Percentiles rank a stretch among this genome's conserved stretches.
phyloP scores from a whole-genome alignment of 2,888 invertebrate species.

The Hydraecia micacea region DNA sequence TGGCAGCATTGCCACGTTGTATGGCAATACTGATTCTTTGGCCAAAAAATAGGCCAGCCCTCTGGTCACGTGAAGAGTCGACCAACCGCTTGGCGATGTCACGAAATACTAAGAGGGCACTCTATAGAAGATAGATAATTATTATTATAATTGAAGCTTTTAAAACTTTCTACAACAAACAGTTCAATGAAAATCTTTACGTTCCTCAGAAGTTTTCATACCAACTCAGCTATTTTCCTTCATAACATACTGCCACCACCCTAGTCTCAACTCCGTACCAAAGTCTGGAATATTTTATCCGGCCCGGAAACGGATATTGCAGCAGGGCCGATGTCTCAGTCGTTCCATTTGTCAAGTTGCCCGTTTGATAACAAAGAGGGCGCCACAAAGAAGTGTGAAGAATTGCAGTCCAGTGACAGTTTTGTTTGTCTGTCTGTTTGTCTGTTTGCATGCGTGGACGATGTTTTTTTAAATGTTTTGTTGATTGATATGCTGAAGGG shows the following conservation, averaged over 20 bases:
- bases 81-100: too few relatives aligned
- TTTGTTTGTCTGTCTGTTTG: slow-evolving; percentile 39
- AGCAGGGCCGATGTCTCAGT: slow-evolving; percentile 79
- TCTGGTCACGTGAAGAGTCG: too few relatives aligned
- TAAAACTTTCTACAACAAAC: background rate
- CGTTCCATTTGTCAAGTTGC: slow-evolving; percentile 81
- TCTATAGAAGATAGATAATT: too few relatives aligned
- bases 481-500: slow-evolving; percentile 20
- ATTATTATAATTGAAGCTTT: too few relatives aligned
- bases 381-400: slow-evolving; percentile 70
- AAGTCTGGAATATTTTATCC: slow-evolving; percentile 72
- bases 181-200: background rate
- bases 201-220: background rate
- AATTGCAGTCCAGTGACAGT: slow-evolving; percentile 62
- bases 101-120: too few relatives aligned
- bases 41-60: too few relatives aligned
- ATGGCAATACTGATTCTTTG: too few relatives aligned
- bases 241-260: slow-evolving; percentile 5
- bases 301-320: slow-evolving; percentile 83
- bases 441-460: slow-evolving; percentile 44
- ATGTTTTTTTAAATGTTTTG: slow-evolving; percentile 6
- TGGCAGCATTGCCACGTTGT: too few relatives aligned
- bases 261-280: slow-evolving; percentile 52
- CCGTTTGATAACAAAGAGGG: slow-evolving; percentile 72
- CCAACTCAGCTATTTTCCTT: slow-evolving; percentile 8